Percentiles rank a stretch among this genome's conserved stretches.
Evolutionary conservation across 2,888 invertebrate genomes (phyloP).

Genomic region (Tetranychus truncatus): DNA sequence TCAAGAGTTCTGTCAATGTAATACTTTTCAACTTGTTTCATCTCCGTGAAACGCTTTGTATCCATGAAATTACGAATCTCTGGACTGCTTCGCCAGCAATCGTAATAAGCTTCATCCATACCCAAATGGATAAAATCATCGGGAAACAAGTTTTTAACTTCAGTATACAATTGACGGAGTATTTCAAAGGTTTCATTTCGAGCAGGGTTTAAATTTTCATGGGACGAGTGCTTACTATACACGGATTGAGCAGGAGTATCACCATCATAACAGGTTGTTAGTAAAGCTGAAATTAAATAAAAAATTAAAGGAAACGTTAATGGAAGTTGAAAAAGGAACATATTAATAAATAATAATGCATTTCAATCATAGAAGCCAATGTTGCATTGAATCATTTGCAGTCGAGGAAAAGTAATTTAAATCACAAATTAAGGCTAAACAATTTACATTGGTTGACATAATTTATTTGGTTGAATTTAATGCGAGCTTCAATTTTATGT

Average conservation of each 20-base stretch:
- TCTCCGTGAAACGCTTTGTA: conserved; percentile 40
- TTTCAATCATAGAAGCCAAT: background rate
- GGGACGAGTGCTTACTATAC: conserved; percentile 20
- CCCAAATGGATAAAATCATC: conserved; percentile 73
- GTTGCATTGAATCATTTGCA: too few species aligned
- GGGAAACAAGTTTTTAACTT: conserved; percentile 49
- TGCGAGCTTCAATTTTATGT: too few species aligned
- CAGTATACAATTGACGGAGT: conserved; percentile 46
- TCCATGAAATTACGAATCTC: conserved; percentile 34
- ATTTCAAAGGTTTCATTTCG: conserved; percentile 44
- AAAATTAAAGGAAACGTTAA: background rate
- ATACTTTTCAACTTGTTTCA: conserved; percentile 25
- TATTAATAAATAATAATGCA: background rate
- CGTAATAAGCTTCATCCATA: conserved; percentile 68
- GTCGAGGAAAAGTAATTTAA: too few species aligned
- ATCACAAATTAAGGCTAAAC: too few species aligned
- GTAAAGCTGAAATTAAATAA: conserved; percentile 6
- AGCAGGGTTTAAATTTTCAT: conserved; percentile 30
- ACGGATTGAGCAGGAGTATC: conserved; percentile 20
- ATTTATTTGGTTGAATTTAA: too few species aligned
- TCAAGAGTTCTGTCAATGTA: conserved; percentile 26
- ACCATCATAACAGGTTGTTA: conserved; percentile 26
- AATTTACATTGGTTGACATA: too few species aligned
- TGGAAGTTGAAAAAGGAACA: background rate
- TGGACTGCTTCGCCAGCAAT: conserved; percentile 54